Evolutionary conservation across 1,140 invertebrate species (phyloP), one percentile per base, ranked within the genome.

Genomic region (Aphelenchoides avenae): DNA sequence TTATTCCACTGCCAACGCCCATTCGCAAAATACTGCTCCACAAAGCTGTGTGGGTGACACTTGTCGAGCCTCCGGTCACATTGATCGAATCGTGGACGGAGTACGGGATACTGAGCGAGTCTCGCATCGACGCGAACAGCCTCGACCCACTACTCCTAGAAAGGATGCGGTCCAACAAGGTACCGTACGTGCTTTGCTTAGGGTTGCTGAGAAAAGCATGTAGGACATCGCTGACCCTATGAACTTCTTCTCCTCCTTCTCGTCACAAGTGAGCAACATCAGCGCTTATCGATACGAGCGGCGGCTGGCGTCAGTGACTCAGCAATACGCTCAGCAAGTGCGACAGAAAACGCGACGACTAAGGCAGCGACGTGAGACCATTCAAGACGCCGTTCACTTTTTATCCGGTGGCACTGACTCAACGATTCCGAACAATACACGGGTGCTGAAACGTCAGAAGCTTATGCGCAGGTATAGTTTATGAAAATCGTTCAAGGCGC

Each of bases 31-130:
- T 66, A 11, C 7, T 15, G 15, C 41, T 36, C 51, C 37, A 63
- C 41, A n/a, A 31, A 15, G 6, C 70, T 24, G 49, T 73, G 36
- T 68, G 50, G 43, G 33, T 22, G 13, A 24, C 76, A 18, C 54
- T 75, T 3, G 42, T 75, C 2, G 53, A 69, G 37, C 74, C 73
- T 9, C 71, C 71, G 30, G 52, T 60, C 2, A 47, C 64, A 15
- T 46, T 74, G 22, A 36, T 70, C 4, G 71, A 74, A 30, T 52
- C 77, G 15, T 74, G 71, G 71, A 71, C 59, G 18, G 71, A 74
- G 53, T 77, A 61, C 44, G 71, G 71, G 11, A 43, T 74, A 20
- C 36, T 77, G 5, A 59, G 39, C 42, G 58, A 73, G 27, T 57
- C 53, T 22, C 39, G 71, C 33, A 34, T 68, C 18, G 44, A 52